Evolutionary conservation across 2,888 invertebrate species (phyloP), one percentile per base, ranked within the genome.

Genomic region (Chaetogeoica ovagalla): DNA sequence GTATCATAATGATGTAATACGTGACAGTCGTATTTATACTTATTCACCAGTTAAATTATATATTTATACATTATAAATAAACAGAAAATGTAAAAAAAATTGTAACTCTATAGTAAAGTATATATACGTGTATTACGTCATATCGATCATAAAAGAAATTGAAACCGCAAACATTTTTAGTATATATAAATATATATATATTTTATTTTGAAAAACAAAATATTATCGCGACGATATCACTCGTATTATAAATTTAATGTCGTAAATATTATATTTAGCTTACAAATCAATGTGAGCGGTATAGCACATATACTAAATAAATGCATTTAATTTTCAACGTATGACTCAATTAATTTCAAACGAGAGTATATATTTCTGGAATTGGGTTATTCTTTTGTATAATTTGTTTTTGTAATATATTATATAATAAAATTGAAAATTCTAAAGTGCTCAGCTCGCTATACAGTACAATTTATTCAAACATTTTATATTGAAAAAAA

Each of bases 241-340:
- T 60, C 59, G 23, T 48, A 59, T 43, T 23, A 11, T 6, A 13
- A n/a, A n/a, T n/a, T 48, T 13, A 52, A 43, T 59, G 9, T 21
- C n/a, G 59, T 59, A 23, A 39, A 70, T 60, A 17, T 48, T 30
- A 30, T 30, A 30, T 59, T 71, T 23, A 23, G 23, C 19, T 72
- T 72, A 23, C 23, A 19, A 72, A 72, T 60, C 23, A 66, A 43
- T 17, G 43, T 21, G 15, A 66, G 66, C 43, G 43, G 19, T 23
- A 13, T 23, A 0, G 30, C 4, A 30, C 4, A 23, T 19, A 7
- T 43, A n/a, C 3, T 43, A 60, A 59, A 30, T 21, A 30, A 68
- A 48, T 52, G 43, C 17, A 9, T 1, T 19, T 11, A 23, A 17
- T 55, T 55, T 52, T 15, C 8, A 52, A 52, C 17, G 8, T 17